Evolutionary conservation across 2,888 invertebrate genomes (phyloP), one percentile per base, ranked within the genome.

Genomic region (Plusia festucae): DNA sequence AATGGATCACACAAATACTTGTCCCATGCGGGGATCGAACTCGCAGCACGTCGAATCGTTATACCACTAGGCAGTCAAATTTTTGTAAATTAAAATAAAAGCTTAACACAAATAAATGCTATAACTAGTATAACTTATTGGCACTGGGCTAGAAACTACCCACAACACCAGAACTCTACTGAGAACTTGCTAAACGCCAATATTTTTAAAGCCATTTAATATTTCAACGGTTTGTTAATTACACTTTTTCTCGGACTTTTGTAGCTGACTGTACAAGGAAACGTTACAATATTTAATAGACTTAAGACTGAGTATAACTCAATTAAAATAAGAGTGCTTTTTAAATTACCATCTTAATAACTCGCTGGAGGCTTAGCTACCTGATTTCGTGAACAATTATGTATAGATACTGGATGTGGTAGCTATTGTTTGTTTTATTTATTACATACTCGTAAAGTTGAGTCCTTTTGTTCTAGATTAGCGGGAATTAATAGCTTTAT

Each of bases 311-410:
- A 75, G 84, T 90, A 85, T 93, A 94, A 93, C 94, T 93, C 91
- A 93, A 94, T 94, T 93, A 93, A 92, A 94, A 92, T 89, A 88
- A 91, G 89, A 85, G 84, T 83, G 82, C 82, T 84, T 89, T 92
- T 91, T 90, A 89, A 91, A 91, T 90, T 88, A 88, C 85, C 86
- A 83, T 88, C 85, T 89, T 91, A 91, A 91, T 91, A 92, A 91
- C 89, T 87, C 86, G 86, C 81, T 81, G 88, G 68, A 81, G 82
- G 66, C 9, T 83, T 83, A 83, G 91, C 91, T 92, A 91, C 91
- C 90, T 90, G 88, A 84, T 84, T 89, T 86, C 73, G 84, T 78
- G 40, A 64, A 78, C 81, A 55, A 56, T 32, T 68, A 67, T 32
- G 82, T 61, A 66, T 20, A 51, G 69, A 16, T 54, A 73, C 88